Conservation (phyloP, 2,797 vertebrate species). For the Poeciliopsis turneri region DNA sequence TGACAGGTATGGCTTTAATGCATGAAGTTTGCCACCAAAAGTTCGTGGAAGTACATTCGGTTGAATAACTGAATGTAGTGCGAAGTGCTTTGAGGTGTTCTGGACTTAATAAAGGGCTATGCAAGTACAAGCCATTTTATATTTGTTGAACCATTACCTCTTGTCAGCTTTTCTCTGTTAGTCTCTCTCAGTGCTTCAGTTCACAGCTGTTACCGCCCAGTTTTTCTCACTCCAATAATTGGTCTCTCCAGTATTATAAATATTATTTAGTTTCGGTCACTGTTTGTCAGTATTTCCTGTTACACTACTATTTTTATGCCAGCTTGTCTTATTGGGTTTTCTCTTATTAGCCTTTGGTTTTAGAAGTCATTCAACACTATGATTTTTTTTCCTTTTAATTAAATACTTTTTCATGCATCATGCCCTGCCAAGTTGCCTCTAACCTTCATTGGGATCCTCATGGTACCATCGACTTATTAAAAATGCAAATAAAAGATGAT, state of each 20-base stretch:
- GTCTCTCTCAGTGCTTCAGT: neutral
- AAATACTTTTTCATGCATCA: neutral
- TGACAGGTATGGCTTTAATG: too few relatives aligned
- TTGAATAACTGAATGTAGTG: too few relatives aligned
- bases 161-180: neutral
- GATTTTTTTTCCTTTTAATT: neutral
- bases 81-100: too few relatives aligned
- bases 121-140: too few relatives aligned
- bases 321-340: neutral
- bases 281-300: neutral
- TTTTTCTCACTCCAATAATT: neutral
- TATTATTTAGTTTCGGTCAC: neutral
- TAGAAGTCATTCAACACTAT: neutral
- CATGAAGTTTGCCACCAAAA: too few relatives aligned
- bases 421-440: neutral
- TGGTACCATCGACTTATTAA: neutral
- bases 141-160: neutral
- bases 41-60: too few relatives aligned
- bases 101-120: too few relatives aligned
- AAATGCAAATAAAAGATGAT: neutral
- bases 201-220: neutral
- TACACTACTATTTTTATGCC: neutral
- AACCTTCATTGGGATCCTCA: neutral
- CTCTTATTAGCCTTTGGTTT: neutral
- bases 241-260: neutral